phyloP scores from a whole-genome alignment of 2,888 invertebrate species.

The Ornithoptera alexandrae region DNA sequence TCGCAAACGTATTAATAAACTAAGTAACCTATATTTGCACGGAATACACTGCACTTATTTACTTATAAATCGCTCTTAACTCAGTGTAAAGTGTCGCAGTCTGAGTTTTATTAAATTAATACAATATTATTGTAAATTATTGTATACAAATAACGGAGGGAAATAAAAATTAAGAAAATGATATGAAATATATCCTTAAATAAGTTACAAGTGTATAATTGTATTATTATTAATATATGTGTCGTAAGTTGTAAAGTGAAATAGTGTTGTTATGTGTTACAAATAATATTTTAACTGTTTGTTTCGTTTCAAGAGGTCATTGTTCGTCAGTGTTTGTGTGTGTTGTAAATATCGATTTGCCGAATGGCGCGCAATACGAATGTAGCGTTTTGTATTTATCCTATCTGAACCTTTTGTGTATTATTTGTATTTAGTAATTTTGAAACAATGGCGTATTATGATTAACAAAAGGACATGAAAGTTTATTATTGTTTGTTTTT shows the following conservation, averaged over 20 bases:
- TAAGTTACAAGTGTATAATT: neutral
- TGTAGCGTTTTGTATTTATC: slow-evolving; percentile 33
- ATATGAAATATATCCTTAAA: neutral
- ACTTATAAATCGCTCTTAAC: neutral
- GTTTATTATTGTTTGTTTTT: slow-evolving; percentile 8
- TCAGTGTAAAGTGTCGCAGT: slow-evolving; percentile 6
- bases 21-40: slow-evolving; percentile 41
- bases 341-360: slow-evolving; percentile 66
- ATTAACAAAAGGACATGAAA: slow-evolving; percentile 19
- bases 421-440: neutral
- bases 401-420: slow-evolving; percentile 10
- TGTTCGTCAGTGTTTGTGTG: slow-evolving; percentile 51
- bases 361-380: slow-evolving; percentile 63
- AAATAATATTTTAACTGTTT: slow-evolving; percentile 32
- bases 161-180: slow-evolving; percentile 7
- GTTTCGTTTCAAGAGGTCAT: slow-evolving; percentile 56
- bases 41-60: neutral
- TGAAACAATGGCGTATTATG: neutral
- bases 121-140: neutral
- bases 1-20: slow-evolving; percentile 47
- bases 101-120: slow-evolving; percentile 5
- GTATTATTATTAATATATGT: neutral
- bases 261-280: slow-evolving; percentile 13
- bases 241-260: neutral
- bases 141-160: slow-evolving; percentile 25